Evolutionary conservation across 2,113 vertebrate species (phyloP), one percentile per base, ranked within the genome.

Genomic region (Stictonetta naevosa): DNA sequence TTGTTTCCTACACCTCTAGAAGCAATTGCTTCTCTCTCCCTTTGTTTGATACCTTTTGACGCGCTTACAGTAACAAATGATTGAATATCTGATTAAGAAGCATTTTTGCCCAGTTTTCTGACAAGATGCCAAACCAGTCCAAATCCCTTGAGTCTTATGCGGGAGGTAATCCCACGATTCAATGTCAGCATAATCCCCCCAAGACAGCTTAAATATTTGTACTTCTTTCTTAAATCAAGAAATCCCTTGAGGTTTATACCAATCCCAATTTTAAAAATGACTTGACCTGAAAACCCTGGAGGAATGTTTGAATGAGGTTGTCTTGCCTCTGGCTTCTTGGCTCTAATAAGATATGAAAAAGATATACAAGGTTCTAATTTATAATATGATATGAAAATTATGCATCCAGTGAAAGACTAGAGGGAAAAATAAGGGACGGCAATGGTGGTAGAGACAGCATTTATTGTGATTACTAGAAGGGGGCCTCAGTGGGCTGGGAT

Each of bases 381-480:
- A 97, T 96, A 96, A 96, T 88, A 56, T 59, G 40, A 86, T 97
- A 93, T 90, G 92, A 95, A 97, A 97, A 97, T 97, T 96, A 94
- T 93, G 92, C 82, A 90, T 96, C 91, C 92, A 92, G 76, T 75
- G 72, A 94, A 97, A 90, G 63, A 90, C 93, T 95, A 82, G 81
- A 84, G 63, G 86, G 75, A 40, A 94, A 90, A 91, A 84, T 86
- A 93, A 96, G 53, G 74, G 53, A 91, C 92, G 52, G 82, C 56
- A 86, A 23, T 90, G 50, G n/a, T 89, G 66, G 46, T 36, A 89
- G 83, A 97, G 68, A 83, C 88, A 96, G 93, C 62, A 62, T 98
- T 98, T 97, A 97, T 98, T 96, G 82, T 98, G 97, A 98, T 98
- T 98, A 97, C 97, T 97, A 96, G 87, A 96, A 92, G 94, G 84